Evolutionary conservation across 2,797 vertebrate genomes (phyloP).

Genomic region (Phoebastria nigripes): DNA sequence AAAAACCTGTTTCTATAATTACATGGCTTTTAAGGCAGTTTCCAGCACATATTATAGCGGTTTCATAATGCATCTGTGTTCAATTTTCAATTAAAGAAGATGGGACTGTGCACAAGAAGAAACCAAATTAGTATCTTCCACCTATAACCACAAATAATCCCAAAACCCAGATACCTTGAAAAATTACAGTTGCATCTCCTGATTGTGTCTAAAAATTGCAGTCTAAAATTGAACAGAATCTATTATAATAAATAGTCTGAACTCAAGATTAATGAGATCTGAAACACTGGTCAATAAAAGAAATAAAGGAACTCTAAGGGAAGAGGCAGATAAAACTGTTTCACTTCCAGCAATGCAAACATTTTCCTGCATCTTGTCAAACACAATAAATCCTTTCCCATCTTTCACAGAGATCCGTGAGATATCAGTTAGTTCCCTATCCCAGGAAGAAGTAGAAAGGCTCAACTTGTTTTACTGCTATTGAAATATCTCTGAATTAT

Average conservation of each 20-base stretch:
- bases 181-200: background rate
- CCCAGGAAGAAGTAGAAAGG: background rate
- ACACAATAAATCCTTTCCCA: background rate
- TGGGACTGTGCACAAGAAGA: background rate
- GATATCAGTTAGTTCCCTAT: background rate
- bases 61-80: background rate
- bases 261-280: background rate
- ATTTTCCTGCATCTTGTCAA: background rate
- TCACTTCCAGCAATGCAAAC: background rate
- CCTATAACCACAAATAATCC: background rate
- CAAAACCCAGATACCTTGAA: background rate
- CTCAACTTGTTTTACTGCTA: background rate
- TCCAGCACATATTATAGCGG: background rate
- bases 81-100: background rate
- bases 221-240: background rate
- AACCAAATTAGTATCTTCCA: background rate
- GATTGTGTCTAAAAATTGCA: background rate
- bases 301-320: background rate
- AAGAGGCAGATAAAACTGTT: slow-evolving; percentile 1
- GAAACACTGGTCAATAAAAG: background rate
- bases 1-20: background rate
- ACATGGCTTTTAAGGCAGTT: background rate
- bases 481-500: background rate
- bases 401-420: background rate
- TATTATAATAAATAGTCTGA: background rate